Conservation (phyloP, 2,113 vertebrate species). For the Pipra filicauda region DNA sequence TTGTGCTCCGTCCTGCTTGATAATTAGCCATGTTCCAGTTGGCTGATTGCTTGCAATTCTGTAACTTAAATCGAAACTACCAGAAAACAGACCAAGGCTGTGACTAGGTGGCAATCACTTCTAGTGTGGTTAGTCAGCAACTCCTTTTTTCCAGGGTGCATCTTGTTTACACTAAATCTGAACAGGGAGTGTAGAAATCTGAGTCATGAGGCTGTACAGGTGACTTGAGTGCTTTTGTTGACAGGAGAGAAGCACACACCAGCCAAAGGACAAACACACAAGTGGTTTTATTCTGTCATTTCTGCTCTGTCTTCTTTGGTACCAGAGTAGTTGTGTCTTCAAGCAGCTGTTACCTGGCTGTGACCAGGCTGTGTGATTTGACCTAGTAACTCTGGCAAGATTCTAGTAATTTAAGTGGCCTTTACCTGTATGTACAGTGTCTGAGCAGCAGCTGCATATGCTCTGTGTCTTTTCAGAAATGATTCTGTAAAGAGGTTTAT, state of each 20-base stretch:
- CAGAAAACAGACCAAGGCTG: neutral
- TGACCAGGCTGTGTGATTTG: neutral
- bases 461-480: neutral
- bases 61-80: neutral
- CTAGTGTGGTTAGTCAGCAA: neutral
- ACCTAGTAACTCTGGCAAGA: neutral
- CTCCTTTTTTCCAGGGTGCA: neutral
- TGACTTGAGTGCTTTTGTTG: neutral
- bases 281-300: neutral
- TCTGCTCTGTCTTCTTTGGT: neutral
- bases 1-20: neutral
- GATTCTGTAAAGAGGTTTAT: neutral
- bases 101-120: neutral
- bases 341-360: neutral
- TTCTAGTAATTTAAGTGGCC: neutral
- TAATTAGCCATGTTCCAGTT: neutral
- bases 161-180: neutral
- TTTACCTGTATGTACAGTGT: fast-evolving
- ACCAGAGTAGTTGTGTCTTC: neutral
- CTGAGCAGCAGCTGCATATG: neutral
- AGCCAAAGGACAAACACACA: neutral
- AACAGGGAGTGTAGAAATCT: neutral
- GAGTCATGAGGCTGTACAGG: neutral
- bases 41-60: neutral
- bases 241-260: neutral